phyloP scores from a whole-genome alignment of 2,797 vertebrate genomes.

The Ctenopoma multispine region DNA sequence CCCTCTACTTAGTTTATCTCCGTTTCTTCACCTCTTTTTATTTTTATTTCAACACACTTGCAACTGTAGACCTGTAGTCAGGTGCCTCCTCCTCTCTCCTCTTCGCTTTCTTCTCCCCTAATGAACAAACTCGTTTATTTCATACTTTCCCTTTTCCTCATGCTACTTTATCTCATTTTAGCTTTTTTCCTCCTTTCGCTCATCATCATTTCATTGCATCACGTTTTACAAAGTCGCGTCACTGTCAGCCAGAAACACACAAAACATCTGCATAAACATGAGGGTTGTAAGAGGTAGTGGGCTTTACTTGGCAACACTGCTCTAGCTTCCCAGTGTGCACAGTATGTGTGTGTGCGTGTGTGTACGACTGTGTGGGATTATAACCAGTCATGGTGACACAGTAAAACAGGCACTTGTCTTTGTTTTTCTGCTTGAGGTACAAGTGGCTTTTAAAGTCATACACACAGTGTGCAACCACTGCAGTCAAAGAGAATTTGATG shows the following conservation, averaged over 20 bases:
- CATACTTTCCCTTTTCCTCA: not conserved
- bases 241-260: constrained; percentile 40
- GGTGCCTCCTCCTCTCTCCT: not conserved
- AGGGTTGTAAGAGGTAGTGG: constrained; percentile 28
- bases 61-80: constrained; percentile 35
- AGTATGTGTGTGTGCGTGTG: constrained; percentile 8
- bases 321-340: constrained; percentile 2
- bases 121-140: constrained; percentile 10
- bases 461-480: constrained; percentile 12
- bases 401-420: constrained; percentile 46
- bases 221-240: constrained; percentile 47
- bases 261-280: constrained; percentile 38
- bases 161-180: constrained; percentile 19
- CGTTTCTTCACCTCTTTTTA: constrained; percentile 27
- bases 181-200: constrained; percentile 4
- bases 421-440: constrained; percentile 48
- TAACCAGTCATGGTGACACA: constrained; percentile 38
- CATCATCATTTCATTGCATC: constrained; percentile 3
- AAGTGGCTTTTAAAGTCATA: constrained; percentile 32
- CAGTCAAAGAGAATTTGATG: constrained; percentile 25
- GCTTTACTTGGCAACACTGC: constrained; percentile 26
- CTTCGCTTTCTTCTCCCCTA: not conserved
- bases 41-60: constrained; percentile 43
- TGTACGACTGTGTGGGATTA: constrained; percentile 23
- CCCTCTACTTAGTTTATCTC: constrained; percentile 39